A percentile compares a stretch with the other conserved stretches of the same genome.
Conservation (phyloP, 2,888 invertebrate genomes). For the Meiosimyza platycephala region DNA sequence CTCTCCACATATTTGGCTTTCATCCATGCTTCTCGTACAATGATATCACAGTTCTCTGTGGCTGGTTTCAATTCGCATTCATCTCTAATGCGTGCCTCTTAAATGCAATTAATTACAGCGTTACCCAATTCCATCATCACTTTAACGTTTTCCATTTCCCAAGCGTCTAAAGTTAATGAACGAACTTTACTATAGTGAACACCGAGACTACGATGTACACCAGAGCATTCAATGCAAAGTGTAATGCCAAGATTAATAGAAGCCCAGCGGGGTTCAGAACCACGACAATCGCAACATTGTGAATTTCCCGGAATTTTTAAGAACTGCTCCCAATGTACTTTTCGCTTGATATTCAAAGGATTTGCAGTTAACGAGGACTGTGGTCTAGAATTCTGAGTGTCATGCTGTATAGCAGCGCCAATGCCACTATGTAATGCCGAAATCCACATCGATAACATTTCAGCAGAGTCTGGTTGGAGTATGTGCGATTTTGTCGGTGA, state of each 20-base stretch:
- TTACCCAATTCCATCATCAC: constrained; percentile 95
- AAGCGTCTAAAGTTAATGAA: constrained; percentile 93
- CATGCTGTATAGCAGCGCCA: constrained; percentile 75
- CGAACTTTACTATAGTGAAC: constrained; percentile 96
- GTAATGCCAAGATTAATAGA: constrained; percentile 98
- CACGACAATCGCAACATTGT: constrained; percentile 92
- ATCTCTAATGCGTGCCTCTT: constrained; percentile 81
- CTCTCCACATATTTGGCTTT: constrained; percentile 90
- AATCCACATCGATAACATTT: constrained; percentile 90
- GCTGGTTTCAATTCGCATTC: constrained; percentile 74
- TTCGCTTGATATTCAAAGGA: constrained; percentile 59
- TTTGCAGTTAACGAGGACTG: constrained; percentile 60
- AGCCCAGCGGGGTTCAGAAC: constrained; percentile 92
- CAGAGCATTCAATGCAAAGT: constrained; percentile 94
- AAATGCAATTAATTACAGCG: constrained; percentile 72
- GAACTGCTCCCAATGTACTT: constrained; percentile 83
- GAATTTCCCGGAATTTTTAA: constrained; percentile 92
- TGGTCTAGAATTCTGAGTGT: constrained; percentile 60
- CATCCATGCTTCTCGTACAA: constrained; percentile 89
- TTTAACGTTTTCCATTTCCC: constrained; percentile 96
- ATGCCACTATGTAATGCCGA: constrained; percentile 89
- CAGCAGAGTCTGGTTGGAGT: constrained; percentile 97
- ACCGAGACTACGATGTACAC: constrained; percentile 92
- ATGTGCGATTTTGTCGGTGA: constrained; percentile 95
- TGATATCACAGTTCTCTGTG: constrained; percentile 82